phyloP scores from a whole-genome alignment of 2,797 vertebrate genomes.

The Peromyscus attwateri region DNA sequence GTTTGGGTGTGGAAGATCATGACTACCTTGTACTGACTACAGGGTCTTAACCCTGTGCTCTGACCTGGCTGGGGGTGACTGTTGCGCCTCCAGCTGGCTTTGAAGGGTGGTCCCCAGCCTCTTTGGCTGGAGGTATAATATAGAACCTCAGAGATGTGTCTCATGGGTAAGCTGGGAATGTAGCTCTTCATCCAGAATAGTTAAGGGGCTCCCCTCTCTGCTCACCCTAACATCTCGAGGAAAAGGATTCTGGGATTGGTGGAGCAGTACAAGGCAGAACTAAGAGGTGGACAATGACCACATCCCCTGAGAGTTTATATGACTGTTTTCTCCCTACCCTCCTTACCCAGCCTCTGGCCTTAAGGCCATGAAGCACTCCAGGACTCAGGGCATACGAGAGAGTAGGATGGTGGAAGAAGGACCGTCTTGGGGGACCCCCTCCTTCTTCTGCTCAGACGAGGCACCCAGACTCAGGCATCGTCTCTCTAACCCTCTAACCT shows the following conservation, averaged over 20 bases:
- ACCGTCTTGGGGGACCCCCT: neutral
- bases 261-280: neutral
- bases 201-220: neutral
- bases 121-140: neutral
- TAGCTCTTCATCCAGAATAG: neutral
- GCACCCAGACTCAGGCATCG: fast-evolving
- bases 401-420: neutral
- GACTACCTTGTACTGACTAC: neutral
- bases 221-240: neutral
- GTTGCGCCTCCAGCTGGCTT: neutral
- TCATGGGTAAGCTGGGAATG: fast-evolving
- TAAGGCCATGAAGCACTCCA: neutral
- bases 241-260: neutral
- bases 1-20: neutral
- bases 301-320: neutral
- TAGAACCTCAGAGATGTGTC: neutral
- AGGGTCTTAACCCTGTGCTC: neutral
- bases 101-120: neutral
- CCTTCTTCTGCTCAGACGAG: neutral
- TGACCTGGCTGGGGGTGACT: neutral
- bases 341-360: neutral
- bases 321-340: neutral
- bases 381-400: neutral
- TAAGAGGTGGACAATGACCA: neutral
- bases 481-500: neutral